Evolutionary conservation across 1,140 invertebrate genomes (phyloP).

Genomic region (Pseudomyrmex concolor): DNA sequence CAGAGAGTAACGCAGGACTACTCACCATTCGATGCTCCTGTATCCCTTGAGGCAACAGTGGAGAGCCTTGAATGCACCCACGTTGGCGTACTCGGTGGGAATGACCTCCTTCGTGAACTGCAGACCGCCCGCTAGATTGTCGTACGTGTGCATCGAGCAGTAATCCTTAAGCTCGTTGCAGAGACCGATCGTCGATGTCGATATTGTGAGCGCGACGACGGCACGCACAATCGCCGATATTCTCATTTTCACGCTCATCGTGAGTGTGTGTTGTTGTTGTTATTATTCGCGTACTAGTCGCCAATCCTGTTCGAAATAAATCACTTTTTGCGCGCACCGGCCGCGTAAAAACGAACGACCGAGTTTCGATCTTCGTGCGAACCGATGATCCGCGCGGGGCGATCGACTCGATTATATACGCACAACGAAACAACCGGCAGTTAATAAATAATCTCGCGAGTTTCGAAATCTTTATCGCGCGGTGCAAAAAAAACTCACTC

Average conservation of each 20-base stretch:
- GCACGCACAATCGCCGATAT: constrained; percentile 45
- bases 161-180: constrained; percentile 82
- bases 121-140: constrained; percentile 82
- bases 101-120: constrained; percentile 90
- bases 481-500: not conserved
- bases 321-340: not conserved
- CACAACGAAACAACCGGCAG: too few relatives aligned
- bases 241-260: constrained; percentile 59
- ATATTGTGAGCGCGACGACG: constrained; percentile 50
- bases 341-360: too few relatives aligned
- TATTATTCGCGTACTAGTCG: constrained; percentile 50
- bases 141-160: constrained; percentile 81
- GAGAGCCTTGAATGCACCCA: constrained; percentile 89
- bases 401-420: too few relatives aligned
- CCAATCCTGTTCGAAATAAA: not conserved
- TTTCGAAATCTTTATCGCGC: too few relatives aligned
- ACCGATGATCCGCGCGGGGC: too few relatives aligned
- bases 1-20: constrained; percentile 45
- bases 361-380: too few relatives aligned
- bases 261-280: not conserved
- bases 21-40: constrained; percentile 91
- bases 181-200: constrained; percentile 38
- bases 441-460: too few relatives aligned
- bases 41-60: constrained; percentile 91
- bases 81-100: constrained; percentile 88